phyloP scores from a whole-genome alignment of 2,888 invertebrate species.

The Trilocha varians region DNA sequence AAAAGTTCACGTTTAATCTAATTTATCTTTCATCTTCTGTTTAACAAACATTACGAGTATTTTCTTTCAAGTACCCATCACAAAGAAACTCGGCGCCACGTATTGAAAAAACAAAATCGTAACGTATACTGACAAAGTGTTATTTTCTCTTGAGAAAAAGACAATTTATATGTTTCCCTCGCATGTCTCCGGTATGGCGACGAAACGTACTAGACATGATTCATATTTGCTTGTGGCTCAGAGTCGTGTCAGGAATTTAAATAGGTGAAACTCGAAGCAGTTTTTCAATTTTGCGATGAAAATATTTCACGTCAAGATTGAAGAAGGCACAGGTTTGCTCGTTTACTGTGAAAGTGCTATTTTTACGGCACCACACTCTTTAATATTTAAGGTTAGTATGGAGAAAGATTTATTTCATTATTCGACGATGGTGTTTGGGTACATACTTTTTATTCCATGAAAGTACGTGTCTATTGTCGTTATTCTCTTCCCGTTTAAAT shows the following conservation, averaged over 20 bases:
- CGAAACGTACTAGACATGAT: slow-evolving; percentile 3
- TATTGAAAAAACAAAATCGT: slow-evolving; percentile 1
- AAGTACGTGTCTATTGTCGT: too few relatives aligned
- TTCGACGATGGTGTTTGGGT: too few relatives aligned
- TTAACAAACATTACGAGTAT: background rate
- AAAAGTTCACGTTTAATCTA: too few relatives aligned
- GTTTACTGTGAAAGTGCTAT: too few relatives aligned
- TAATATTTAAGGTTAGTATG: too few relatives aligned
- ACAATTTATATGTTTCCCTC: slow-evolving; percentile 1
- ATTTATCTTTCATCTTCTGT: background rate
- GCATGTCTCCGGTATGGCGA: background rate
- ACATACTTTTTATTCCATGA: too few relatives aligned
- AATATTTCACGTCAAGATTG: background rate
- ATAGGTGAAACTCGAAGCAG: background rate
- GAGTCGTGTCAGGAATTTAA: background rate
- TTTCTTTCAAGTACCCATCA: background rate
- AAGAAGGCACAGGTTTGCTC: background rate
- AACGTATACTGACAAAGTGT: slow-evolving; percentile 4
- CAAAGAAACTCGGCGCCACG: background rate
- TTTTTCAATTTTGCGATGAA: background rate
- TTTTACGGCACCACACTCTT: too few relatives aligned
- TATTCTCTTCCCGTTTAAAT: too few relatives aligned
- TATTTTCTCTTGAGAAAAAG: slow-evolving; percentile 3
- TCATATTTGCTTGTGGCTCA: slow-evolving; percentile 1
- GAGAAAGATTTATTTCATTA: too few relatives aligned